These are phyloP conservation scores for Palaemon carinicauda DNA, from an alignment of 1,140 invertebrate genomes.

Conservation along the genomic window DNA sequence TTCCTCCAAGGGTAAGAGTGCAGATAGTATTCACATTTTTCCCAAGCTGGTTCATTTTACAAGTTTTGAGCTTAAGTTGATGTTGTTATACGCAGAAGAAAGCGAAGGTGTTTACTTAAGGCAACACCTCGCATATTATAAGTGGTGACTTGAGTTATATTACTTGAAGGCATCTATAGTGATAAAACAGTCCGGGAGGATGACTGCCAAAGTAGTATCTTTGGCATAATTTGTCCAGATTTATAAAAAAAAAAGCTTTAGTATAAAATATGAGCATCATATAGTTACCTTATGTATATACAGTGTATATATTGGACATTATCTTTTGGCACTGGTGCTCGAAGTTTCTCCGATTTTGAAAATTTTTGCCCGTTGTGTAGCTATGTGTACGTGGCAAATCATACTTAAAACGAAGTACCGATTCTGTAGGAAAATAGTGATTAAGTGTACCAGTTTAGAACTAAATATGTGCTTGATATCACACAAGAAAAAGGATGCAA, in stretches of 20 bases:
- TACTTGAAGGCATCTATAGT: neutral
- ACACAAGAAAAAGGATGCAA: too few relatives aligned
- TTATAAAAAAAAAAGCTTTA: neutral
- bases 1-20: neutral
- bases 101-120: neutral
- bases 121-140: neutral
- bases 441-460: too few relatives aligned
- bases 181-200: neutral
- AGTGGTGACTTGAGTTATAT: neutral
- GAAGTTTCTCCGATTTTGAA: neutral
- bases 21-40: neutral
- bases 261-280: neutral
- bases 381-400: neutral
- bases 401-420: too few relatives aligned
- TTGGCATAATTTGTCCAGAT: neutral
- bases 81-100: neutral
- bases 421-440: too few relatives aligned
- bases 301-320: slow-evolving; percentile 5
- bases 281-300: neutral
- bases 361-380: neutral
- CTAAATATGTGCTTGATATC: too few relatives aligned
- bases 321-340: neutral
- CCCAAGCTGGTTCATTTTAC: too few relatives aligned
- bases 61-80: neutral
- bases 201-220: neutral